phyloP scores from a whole-genome alignment of 2,888 invertebrate genomes.

The Lasioglossum leucozonium region DNA sequence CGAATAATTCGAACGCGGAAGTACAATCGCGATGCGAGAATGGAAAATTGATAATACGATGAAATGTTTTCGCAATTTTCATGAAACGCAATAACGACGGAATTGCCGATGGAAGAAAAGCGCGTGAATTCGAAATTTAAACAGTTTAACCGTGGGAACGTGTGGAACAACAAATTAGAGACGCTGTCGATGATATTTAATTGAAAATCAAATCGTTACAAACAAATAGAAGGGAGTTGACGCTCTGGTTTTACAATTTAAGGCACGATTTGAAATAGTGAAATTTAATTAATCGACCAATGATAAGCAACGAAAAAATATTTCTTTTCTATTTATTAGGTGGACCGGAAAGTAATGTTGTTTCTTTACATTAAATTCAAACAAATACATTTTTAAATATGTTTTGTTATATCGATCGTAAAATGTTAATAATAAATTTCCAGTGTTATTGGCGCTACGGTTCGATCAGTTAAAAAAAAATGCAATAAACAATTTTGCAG shows the following conservation, averaged over 20 bases:
- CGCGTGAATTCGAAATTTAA: constrained; percentile 14
- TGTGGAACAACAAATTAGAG: not conserved
- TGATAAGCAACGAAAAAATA: not conserved
- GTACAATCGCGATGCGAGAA: not conserved
- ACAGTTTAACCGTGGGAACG: constrained; percentile 14
- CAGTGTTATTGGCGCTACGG: too few species aligned
- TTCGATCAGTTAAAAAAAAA: too few species aligned
- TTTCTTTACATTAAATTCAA: too few species aligned
- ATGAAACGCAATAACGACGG: not conserved
- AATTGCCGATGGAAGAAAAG: not conserved
- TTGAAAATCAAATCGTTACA: constrained; percentile 25
- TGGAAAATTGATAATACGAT: constrained; percentile 15
- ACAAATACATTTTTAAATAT: too few species aligned
- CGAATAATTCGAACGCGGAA: not conserved
- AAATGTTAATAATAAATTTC: too few species aligned
- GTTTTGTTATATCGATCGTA: too few species aligned
- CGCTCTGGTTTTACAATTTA: not conserved
- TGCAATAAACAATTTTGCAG: too few species aligned
- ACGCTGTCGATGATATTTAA: constrained; percentile 4
- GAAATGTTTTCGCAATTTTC: constrained; percentile 17
- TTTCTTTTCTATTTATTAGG: too few species aligned
- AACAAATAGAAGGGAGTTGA: too few species aligned
- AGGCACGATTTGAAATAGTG: not conserved
- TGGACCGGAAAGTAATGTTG: too few species aligned
- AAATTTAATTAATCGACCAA: not conserved